phyloP scores from a whole-genome alignment of 2,888 invertebrate genomes.

The Eulithis prunata region DNA sequence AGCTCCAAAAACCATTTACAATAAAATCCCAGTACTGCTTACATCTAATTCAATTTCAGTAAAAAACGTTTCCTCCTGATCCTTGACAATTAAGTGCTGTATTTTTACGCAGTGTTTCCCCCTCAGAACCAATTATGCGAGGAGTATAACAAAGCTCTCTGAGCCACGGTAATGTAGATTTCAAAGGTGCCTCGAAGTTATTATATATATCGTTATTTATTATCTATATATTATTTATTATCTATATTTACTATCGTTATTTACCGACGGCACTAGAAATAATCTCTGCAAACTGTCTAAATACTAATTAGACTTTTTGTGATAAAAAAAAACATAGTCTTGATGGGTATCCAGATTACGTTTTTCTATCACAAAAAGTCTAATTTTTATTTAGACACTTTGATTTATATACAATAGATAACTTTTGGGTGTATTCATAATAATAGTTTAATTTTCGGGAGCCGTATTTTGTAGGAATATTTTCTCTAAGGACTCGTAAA shows the following conservation, averaged over 20 bases:
- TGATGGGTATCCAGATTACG: too few species aligned
- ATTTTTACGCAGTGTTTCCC: conserved; percentile 23
- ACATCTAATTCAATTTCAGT: conserved; percentile 5
- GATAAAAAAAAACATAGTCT: too few species aligned
- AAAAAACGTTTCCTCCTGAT: conserved; percentile 7
- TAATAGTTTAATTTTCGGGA: too few species aligned
- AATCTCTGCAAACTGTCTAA: too few species aligned
- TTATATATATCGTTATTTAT: conserved; percentile 47
- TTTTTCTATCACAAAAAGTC: not conserved
- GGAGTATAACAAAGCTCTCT: conserved; percentile 46
- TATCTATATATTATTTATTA: too few species aligned
- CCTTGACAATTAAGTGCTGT: conserved; percentile 26
- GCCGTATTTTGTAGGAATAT: too few species aligned
- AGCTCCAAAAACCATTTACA: not conserved
- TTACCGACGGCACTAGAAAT: conserved; percentile 32
- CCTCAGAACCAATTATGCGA: conserved; percentile 49
- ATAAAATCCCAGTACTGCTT: not conserved
- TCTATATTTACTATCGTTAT: too few species aligned
- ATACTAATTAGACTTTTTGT: too few species aligned
- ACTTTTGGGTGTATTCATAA: too few species aligned
- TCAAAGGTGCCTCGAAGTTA: conserved; percentile 42
- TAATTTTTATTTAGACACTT: too few species aligned
- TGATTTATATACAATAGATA: too few species aligned
- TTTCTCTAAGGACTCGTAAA: too few species aligned
- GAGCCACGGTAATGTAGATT: conserved; percentile 49